These are phyloP conservation scores for Pangasius krempfi DNA, from an alignment of 2,797 vertebrate genomes.

Conservation along the genomic window DNA sequence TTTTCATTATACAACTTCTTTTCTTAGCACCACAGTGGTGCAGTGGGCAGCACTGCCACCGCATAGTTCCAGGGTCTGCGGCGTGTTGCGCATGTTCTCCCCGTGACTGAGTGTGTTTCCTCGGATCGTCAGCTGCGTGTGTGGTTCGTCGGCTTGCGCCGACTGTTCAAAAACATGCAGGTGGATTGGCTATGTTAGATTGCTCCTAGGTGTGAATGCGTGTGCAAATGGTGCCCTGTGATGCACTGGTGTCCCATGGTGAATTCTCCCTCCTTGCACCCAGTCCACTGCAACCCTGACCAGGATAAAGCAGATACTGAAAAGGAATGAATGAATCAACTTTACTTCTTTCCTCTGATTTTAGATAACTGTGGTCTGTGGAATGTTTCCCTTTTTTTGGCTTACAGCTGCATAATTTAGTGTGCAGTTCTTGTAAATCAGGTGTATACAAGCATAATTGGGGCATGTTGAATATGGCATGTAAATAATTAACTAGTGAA, in stretches of 20 bases:
- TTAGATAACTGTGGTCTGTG: not conserved
- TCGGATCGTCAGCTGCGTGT: not conserved
- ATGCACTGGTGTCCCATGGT: too few species aligned
- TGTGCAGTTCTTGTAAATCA: not conserved
- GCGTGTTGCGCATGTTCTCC: not conserved
- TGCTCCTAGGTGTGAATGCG: not conserved
- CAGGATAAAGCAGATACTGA: not conserved
- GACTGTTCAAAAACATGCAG: not conserved
- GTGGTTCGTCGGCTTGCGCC: not conserved
- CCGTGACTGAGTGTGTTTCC: not conserved
- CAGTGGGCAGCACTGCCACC: too few species aligned
- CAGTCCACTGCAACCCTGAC: too few species aligned
- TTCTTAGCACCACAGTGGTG: not conserved
- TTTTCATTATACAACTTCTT: not conserved
- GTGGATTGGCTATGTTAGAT: conserved; percentile 6
- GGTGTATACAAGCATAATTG: not conserved
- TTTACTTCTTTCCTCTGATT: not conserved
- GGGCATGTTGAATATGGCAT: not conserved
- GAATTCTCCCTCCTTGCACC: not conserved
- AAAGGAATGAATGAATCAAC: not conserved
- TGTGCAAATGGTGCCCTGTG: not conserved
- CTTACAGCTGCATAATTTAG: not conserved
- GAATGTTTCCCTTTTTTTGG: not conserved
- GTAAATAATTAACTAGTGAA: not conserved
- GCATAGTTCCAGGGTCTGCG: not conserved